These are phyloP conservation scores for Callorhinus ursinus DNA, from an alignment of 2,113 vertebrate species.

Conservation along the genomic window DNA sequence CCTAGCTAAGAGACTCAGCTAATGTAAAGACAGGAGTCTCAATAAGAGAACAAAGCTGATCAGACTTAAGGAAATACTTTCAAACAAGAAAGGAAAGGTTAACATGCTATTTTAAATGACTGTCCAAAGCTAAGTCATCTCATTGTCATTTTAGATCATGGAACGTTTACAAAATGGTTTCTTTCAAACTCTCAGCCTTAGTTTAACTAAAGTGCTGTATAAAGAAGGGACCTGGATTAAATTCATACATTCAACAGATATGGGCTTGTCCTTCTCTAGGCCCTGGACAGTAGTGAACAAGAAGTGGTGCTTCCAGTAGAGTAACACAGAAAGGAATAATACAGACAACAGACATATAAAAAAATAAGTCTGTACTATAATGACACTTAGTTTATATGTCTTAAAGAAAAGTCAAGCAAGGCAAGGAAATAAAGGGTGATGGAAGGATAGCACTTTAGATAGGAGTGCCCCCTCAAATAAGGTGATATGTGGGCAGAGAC, in stretches of 20 bases:
- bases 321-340: neutral
- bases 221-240: neutral
- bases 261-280: neutral
- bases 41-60: neutral
- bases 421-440: neutral
- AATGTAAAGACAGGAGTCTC: neutral
- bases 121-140: neutral
- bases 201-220: neutral
- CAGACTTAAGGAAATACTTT: neutral
- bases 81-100: neutral
- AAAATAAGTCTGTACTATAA: neutral
- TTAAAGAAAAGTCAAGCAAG: neutral
- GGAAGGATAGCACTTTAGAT: neutral
- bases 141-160: neutral
- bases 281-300: neutral
- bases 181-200: neutral
- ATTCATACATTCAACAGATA: neutral
- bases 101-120: neutral
- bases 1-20: neutral
- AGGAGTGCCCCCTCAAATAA: neutral
- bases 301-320: neutral
- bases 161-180: constrained; percentile 17
- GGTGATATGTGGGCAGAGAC: neutral
- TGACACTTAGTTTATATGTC: neutral
- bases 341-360: neutral